These are phyloP conservation scores for Nyleta sp. DNA, from an alignment of 2,888 invertebrate genomes.

Conservation along the genomic window DNA sequence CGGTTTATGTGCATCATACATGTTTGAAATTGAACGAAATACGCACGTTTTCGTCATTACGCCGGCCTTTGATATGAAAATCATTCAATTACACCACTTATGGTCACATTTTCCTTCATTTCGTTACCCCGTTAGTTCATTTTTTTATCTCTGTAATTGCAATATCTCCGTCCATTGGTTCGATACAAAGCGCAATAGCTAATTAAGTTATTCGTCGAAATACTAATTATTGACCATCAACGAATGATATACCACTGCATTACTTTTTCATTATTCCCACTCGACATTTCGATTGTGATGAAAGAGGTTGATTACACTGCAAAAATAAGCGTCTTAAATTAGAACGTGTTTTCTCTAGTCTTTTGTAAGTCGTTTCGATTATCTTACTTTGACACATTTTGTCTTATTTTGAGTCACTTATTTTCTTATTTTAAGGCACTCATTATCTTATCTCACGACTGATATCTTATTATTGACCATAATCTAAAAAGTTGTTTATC, in stretches of 20 bases:
- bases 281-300: too few species aligned
- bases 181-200: background rate
- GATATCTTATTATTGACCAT: too few species aligned
- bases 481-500: too few species aligned
- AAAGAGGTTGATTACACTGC: too few species aligned
- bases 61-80: conserved; percentile 9
- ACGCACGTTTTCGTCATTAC: background rate
- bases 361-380: too few species aligned
- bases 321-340: too few species aligned
- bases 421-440: too few species aligned
- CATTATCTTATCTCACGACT: too few species aligned
- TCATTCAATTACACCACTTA: conserved; percentile 37
- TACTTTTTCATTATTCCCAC: background rate
- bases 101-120: conserved; percentile 1
- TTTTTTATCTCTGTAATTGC: conserved; percentile 15
- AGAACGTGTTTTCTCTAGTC: too few species aligned
- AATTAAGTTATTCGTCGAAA: conserved; percentile 17
- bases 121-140: background rate
- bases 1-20: conserved; percentile 22
- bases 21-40: conserved; percentile 26
- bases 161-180: conserved; percentile 5
- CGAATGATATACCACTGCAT: background rate
- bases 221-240: conserved; percentile 15
- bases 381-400: too few species aligned
- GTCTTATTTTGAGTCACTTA: too few species aligned